A percentile compares a stretch with the other conserved stretches of the same genome.
phyloP scores from a whole-genome alignment of 1,140 invertebrate species.

The Brachionus sp. region DNA sequence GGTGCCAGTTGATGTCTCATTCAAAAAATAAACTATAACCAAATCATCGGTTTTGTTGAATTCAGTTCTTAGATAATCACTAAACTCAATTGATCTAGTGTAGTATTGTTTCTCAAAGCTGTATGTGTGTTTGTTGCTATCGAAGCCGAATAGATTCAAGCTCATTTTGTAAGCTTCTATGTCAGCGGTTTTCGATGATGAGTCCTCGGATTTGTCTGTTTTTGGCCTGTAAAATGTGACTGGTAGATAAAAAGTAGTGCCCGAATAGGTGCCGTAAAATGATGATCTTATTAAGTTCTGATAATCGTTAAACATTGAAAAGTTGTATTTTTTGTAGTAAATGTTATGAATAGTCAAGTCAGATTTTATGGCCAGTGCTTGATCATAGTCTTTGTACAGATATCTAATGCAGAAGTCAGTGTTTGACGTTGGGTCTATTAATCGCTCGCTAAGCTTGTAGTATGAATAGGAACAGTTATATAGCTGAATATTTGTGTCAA shows the following conservation, averaged over 20 bases:
- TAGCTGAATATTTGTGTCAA: constrained; percentile 29
- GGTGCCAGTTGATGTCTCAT: not conserved
- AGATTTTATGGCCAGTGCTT: constrained; percentile 35
- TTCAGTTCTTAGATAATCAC: constrained; percentile 25
- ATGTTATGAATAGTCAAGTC: constrained; percentile 39
- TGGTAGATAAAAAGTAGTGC: constrained; percentile 28
- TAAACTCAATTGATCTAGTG: constrained; percentile 39
- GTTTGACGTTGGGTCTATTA: not conserved
- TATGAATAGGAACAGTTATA: constrained; percentile 44
- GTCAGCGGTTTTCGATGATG: not conserved
- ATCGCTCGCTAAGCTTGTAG: not conserved
- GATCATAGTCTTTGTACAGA: constrained; percentile 18
- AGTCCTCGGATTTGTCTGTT: not conserved
- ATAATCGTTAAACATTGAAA: constrained; percentile 26
- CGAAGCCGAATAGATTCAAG: constrained; percentile 17
- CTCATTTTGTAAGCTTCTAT: not conserved
- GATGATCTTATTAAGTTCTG: constrained; percentile 23
- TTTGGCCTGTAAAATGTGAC: not conserved
- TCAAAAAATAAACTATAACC: constrained; percentile 35
- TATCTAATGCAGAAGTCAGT: constrained; percentile 27
- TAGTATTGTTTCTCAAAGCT: constrained; percentile 45
- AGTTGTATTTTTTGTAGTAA: constrained; percentile 38
- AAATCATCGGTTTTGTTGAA: not conserved
- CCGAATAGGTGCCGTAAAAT: constrained; percentile 43
- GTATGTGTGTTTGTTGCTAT: constrained; percentile 39